Evolutionary conservation across 2,888 invertebrate species (phyloP).

Genomic region (Fissipunctia ypsillon): DNA sequence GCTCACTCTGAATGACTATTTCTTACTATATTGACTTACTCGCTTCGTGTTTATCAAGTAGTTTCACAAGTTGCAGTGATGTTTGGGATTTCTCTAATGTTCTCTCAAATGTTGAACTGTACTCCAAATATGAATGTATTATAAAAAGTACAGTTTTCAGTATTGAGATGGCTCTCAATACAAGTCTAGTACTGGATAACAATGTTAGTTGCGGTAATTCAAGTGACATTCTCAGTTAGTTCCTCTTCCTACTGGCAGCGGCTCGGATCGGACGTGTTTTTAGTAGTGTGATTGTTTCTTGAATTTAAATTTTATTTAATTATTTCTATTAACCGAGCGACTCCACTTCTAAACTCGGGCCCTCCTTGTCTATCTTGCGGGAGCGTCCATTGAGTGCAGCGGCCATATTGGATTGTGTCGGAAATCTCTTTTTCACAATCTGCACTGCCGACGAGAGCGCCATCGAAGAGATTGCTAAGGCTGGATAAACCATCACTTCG

Average conservation of each 20-base stretch:
- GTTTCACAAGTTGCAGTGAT: not conserved
- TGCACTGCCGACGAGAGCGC: not conserved
- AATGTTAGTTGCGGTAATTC: not conserved
- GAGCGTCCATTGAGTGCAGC: no score
- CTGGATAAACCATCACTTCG: not conserved
- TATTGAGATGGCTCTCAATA: not conserved
- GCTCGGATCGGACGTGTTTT: not conserved
- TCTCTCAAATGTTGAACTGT: not conserved
- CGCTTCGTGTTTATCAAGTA: slow-evolving; percentile 12
- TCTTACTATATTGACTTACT: slow-evolving; percentile 22
- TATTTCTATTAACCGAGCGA: not conserved
- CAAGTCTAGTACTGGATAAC: not conserved
- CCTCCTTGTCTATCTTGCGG: no score
- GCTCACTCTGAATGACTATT: slow-evolving; percentile 7
- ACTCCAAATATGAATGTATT: not conserved
- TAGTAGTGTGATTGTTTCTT: not conserved
- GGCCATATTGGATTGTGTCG: not conserved
- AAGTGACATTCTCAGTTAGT: not conserved
- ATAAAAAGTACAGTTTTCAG: not conserved
- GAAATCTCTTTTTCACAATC: not conserved
- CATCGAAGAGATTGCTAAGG: not conserved
- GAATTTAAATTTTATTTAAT: not conserved
- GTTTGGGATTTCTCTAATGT: not conserved
- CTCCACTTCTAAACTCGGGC: not conserved
- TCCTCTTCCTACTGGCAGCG: not conserved